Conservation (phyloP, 1,140 invertebrate genomes). For the Ctenoplectra terminalis region DNA sequence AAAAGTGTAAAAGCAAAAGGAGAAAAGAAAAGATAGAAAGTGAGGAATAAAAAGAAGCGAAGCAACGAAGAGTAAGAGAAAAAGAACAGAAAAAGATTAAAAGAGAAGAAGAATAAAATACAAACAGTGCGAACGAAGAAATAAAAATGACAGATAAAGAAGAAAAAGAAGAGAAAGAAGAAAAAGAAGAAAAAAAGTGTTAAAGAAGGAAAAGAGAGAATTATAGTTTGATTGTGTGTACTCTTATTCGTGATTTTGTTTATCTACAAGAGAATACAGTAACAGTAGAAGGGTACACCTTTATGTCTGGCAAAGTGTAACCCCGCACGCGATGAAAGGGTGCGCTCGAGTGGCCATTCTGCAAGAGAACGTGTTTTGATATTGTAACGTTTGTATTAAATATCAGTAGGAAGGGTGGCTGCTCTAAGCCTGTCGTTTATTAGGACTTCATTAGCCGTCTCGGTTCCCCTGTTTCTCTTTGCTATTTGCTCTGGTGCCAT, state of each 20-base stretch:
- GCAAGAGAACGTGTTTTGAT: constrained; percentile 65
- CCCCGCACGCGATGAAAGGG: constrained; percentile 53
- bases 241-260: constrained; percentile 23
- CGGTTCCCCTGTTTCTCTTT: constrained; percentile 19
- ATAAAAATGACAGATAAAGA: neutral
- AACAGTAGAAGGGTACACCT: constrained; percentile 33
- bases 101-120: neutral
- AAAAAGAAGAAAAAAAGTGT: neutral
- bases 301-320: constrained; percentile 37
- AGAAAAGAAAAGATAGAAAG: no score
- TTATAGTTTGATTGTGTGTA: constrained; percentile 19
- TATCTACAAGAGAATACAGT: constrained; percentile 30
- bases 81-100: neutral
- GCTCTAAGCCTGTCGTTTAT: constrained; percentile 54
- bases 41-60: no score
- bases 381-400: constrained; percentile 71
- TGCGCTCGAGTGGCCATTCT: constrained; percentile 66
- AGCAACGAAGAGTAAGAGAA: no score
- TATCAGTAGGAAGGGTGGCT: constrained; percentile 59
- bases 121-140: no score
- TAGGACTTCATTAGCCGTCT: constrained; percentile 61
- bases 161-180: neutral
- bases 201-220: neutral
- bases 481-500: neutral
- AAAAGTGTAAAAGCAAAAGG: no score